These are phyloP conservation scores for Sinocyclocheilus rhinocerous DNA, from an alignment of 2,113 vertebrate species.

Conservation along the genomic window DNA sequence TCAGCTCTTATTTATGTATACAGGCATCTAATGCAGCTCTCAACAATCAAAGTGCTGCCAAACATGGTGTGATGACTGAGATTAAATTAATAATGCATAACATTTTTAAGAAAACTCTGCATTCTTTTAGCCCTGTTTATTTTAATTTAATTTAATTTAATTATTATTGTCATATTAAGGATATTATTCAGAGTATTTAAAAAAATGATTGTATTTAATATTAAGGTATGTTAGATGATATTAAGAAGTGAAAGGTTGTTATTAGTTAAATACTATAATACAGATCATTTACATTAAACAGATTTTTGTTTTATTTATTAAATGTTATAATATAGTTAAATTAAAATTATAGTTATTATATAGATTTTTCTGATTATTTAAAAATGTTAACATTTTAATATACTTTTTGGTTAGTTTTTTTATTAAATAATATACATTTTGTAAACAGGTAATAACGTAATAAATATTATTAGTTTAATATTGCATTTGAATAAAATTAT, in stretches of 20 bases:
- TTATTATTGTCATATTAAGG: too few relatives aligned
- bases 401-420: too few relatives aligned
- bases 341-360: not conserved
- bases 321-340: not conserved
- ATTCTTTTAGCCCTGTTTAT: not conserved
- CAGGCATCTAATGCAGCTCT: not conserved
- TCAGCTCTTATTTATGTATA: not conserved
- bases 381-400: too few relatives aligned
- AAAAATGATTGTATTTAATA: not conserved
- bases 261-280: not conserved
- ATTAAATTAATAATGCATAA: conserved; percentile 5
- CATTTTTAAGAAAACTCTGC: not conserved
- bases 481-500: too few relatives aligned
- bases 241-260: not conserved
- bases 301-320: not conserved
- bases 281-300: not conserved
- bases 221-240: not conserved
- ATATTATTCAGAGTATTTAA: too few relatives aligned
- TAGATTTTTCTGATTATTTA: too few relatives aligned
- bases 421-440: too few relatives aligned
- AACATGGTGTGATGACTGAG: not conserved
- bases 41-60: not conserved
- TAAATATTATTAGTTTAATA: too few relatives aligned
- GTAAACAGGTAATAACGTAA: too few relatives aligned
- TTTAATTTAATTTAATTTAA: too few relatives aligned